phyloP scores from a whole-genome alignment of 2,797 vertebrate genomes.

The Esox lucius region DNA sequence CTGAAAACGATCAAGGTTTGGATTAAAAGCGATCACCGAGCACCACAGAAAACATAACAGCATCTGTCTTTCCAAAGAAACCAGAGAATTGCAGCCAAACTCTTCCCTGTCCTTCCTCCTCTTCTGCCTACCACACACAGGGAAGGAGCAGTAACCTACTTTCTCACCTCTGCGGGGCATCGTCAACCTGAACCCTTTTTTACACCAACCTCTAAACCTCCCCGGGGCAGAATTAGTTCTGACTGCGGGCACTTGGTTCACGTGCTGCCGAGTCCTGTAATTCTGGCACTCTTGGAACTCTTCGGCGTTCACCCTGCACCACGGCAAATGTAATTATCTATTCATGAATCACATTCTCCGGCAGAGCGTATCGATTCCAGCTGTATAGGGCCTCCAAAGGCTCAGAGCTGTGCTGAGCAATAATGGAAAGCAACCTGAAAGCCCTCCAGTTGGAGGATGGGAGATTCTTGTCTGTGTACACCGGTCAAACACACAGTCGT shows the following conservation, averaged over 20 bases:
- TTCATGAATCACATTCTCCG: constrained; percentile 59
- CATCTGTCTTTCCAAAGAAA: constrained; percentile 1
- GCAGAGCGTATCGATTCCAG: constrained; percentile 61
- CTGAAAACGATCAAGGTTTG: too few relatives aligned
- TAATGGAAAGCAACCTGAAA: constrained; percentile 11
- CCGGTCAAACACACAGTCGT: not conserved
- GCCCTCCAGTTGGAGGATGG: constrained; percentile 13
- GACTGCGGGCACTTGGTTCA: constrained; percentile 47
- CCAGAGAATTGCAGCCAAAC: not conserved
- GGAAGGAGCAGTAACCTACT: constrained; percentile 50
- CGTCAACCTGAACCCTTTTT: constrained; percentile 43
- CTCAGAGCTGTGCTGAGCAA: constrained; percentile 17
- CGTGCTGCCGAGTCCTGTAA: constrained; percentile 50
- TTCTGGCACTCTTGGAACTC: constrained; percentile 48
- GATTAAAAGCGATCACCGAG: too few relatives aligned
- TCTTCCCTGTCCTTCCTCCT: not conserved
- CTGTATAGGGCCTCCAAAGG: constrained; percentile 22
- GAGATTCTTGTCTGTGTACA: not conserved
- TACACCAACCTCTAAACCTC: constrained; percentile 32
- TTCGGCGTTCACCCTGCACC: constrained; percentile 42
- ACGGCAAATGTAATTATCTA: constrained; percentile 61
- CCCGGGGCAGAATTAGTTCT: constrained; percentile 38
- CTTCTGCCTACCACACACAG: not conserved
- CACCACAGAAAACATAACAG: too few relatives aligned
- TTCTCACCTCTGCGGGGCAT: constrained; percentile 50